Conservation (phyloP, 2,888 invertebrate genomes). For the Polyommatus iphigenia region DNA sequence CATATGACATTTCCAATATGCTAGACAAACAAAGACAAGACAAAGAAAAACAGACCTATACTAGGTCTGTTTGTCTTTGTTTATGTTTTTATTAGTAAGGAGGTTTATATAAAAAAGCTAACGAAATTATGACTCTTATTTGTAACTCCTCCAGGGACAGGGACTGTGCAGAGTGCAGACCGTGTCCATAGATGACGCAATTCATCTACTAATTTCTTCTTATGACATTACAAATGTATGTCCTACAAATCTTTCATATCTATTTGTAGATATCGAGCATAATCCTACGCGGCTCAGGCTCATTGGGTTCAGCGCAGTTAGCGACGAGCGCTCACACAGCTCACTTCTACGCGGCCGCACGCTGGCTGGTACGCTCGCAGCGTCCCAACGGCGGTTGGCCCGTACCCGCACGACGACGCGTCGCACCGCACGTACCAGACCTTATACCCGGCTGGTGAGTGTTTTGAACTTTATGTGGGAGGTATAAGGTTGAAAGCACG, state of each 20-base stretch:
- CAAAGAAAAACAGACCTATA: too few relatives aligned
- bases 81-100: too few relatives aligned
- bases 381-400: conserved; percentile 93
- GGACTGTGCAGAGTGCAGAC: too few relatives aligned
- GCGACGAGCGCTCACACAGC: conserved; percentile 92
- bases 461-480: neutral
- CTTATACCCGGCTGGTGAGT: conserved; percentile 91
- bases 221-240: too few relatives aligned
- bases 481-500: conserved; percentile 73
- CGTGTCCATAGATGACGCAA: too few relatives aligned
- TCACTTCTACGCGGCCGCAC: conserved; percentile 94
- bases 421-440: conserved; percentile 86
- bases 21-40: too few relatives aligned
- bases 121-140: too few relatives aligned
- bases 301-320: conserved; percentile 88
- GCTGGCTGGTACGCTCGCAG: conserved; percentile 95
- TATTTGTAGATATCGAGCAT: conserved; percentile 79
- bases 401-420: conserved; percentile 92
- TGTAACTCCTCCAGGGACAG: too few relatives aligned
- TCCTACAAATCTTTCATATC: neutral
- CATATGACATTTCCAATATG: too few relatives aligned
- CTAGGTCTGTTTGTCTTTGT: too few relatives aligned
- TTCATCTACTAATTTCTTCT: too few relatives aligned
- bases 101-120: too few relatives aligned
- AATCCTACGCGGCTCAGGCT: conserved; percentile 85